Percentiles rank a stretch among this genome's conserved stretches.
Evolutionary conservation across 2,113 vertebrate genomes (phyloP).

Genomic region (Haplochromis vanheusdeni): DNA sequence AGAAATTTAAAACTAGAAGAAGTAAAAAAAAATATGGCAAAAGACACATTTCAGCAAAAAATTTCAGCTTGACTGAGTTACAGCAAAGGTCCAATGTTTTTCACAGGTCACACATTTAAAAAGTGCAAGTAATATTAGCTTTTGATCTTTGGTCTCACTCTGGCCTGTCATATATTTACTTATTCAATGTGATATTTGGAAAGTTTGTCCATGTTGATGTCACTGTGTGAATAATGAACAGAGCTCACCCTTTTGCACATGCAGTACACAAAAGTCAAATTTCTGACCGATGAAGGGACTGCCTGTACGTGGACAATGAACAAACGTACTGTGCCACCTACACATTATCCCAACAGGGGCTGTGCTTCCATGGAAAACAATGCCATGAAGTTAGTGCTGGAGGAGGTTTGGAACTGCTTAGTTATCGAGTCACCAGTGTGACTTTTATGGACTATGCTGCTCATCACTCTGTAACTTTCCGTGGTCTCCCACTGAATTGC

Average conservation of each 20-base stretch:
- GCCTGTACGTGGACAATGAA: neutral
- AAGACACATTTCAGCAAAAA: neutral
- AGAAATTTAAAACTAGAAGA: neutral
- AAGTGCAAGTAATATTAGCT: accelerated
- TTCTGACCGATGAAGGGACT: neutral
- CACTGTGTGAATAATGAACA: neutral
- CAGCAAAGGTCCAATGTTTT: neutral
- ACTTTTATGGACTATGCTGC: neutral
- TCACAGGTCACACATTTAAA: neutral
- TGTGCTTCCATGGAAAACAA: neutral
- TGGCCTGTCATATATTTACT: neutral
- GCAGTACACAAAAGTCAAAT: neutral
- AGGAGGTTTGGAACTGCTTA: neutral
- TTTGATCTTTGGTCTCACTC: neutral
- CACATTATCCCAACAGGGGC: neutral
- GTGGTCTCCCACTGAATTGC: neutral
- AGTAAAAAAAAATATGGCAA: neutral
- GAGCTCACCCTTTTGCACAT: neutral
- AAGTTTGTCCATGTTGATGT: neutral
- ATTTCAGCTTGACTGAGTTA: neutral
- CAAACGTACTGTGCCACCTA: neutral
- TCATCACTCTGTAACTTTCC: neutral
- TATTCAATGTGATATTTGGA: neutral
- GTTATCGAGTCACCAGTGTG: neutral
- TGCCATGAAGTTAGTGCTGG: neutral